These are phyloP conservation scores for Glyphotaelius pellucidus DNA, from an alignment of 2,888 invertebrate genomes.

Conservation along the genomic window DNA sequence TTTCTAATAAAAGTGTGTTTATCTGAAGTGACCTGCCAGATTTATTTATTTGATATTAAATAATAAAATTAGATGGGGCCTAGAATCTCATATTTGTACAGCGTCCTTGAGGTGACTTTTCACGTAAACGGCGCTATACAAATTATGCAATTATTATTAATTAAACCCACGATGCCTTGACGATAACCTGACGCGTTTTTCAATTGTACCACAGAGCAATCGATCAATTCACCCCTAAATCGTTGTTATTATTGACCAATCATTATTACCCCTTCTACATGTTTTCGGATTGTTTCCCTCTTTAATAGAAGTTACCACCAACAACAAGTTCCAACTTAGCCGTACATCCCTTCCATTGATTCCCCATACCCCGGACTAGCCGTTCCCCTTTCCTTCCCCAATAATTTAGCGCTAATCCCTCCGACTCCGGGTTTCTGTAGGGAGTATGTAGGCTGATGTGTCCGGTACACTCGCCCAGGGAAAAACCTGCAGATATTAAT, in stretches of 20 bases:
- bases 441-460: neutral
- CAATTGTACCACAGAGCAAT: neutral
- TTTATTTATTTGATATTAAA: too few relatives aligned
- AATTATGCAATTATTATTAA: too few relatives aligned
- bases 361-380: neutral
- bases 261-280: neutral
- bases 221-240: neutral
- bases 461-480: conserved; percentile 27
- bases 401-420: neutral
- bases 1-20: too few relatives aligned
- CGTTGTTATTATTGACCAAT: neutral
- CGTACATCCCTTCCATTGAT: neutral
- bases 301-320: neutral
- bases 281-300: neutral
- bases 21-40: too few relatives aligned
- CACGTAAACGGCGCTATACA: too few relatives aligned
- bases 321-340: neutral
- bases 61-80: too few relatives aligned
- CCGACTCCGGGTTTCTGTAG: neutral
- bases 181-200: too few relatives aligned
- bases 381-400: neutral
- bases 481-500: neutral
- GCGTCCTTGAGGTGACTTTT: too few relatives aligned
- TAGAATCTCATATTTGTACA: too few relatives aligned
- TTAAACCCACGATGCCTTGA: too few relatives aligned